Base-by-base conservation (phyloP, 2,797 vertebrate genomes). In the Lagocephalus sceleratus region DNA sequence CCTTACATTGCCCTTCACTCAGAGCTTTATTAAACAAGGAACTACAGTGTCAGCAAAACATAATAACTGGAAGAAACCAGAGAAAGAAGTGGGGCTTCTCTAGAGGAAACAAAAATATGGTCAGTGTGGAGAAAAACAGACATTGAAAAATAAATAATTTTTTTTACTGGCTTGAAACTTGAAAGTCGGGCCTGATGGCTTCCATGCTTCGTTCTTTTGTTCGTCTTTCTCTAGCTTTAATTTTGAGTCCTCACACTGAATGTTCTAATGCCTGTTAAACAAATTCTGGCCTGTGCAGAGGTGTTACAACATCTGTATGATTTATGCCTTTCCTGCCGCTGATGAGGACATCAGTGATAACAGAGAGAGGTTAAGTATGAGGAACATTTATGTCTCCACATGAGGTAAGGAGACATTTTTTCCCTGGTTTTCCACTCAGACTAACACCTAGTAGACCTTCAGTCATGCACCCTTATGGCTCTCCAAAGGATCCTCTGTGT, bases 301-400 rank as follows among this genome's bases (percentile, higher is more conserved):
- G 60, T 80, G 66, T 45, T 39, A 0, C 44, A 57, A 59, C 54
- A 74, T 70, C 71, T 66, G 57, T 11, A 2, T 67, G 79, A 84
- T 86, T 76, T 67, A 86, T 79, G 52, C 49, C 47, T 60, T 68
- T 67, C 63, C 78, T 75, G 68, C 51, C 40, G 20, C 73, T 73
- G 78, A 73, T 74, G 79, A 87, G 82, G 72, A 84, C 77, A 70
- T 81, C 66, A 29, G 73, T 73, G 79, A 85, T 82, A 84, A 72
- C 57, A 20, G 46, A 53, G 46, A 53, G 56, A 19, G 40, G 71
- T 78, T 75, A 82, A 78, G 73, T 60, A 82, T 61, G 76, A 70
- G 60, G 69, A 81, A 60, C 81, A 81, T 82, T 70, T 71, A 61
- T 49, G 62, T 72, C 65, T 76, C 39, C 20, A 12, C 42, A 57